Percentiles rank a stretch among this genome's conserved stretches.
These are phyloP conservation scores for Dasypolia templi DNA, from an alignment of 2,888 invertebrate genomes.

Conservation along the genomic window DNA sequence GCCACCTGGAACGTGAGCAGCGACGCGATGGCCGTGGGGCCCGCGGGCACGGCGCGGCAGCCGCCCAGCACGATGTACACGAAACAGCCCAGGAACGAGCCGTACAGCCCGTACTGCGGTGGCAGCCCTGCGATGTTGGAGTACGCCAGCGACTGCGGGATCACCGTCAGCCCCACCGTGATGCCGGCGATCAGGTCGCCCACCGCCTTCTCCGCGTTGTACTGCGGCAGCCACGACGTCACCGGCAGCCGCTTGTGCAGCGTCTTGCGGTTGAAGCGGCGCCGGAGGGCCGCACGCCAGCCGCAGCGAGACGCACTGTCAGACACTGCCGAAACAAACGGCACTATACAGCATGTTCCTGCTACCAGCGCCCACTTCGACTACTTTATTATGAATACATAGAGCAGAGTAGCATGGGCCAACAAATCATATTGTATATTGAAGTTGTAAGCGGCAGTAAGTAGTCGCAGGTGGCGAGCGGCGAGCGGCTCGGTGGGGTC, in stretches of 20 bases:
- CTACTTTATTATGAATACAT: background rate
- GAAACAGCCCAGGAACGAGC: conserved; percentile 97
- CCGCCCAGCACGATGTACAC: conserved; percentile 97
- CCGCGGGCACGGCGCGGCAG: conserved; percentile 97
- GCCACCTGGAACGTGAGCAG: conserved; percentile 95
- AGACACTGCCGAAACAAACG: conserved; percentile 83
- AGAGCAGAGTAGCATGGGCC: background rate
- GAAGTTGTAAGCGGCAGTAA: background rate
- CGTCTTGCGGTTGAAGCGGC: conserved; percentile 92
- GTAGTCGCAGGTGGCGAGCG: too few species aligned
- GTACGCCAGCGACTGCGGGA: conserved; percentile 97
- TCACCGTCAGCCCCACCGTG: conserved; percentile 97
- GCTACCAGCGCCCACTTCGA: background rate
- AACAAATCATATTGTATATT: background rate
- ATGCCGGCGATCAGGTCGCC: conserved; percentile 97
- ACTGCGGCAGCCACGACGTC: conserved; percentile 94
- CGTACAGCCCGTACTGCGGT: conserved; percentile 97
- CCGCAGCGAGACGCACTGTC: conserved; percentile 81
- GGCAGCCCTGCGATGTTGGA: conserved; percentile 95
- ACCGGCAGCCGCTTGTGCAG: conserved; percentile 94
- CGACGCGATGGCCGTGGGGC: conserved; percentile 97
- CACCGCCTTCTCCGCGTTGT: conserved; percentile 93
- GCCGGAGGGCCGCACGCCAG: conserved; percentile 83
- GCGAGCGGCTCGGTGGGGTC: background rate
- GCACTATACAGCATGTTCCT: background rate